Percentiles rank a stretch among this genome's conserved stretches.
Evolutionary conservation across 2,888 invertebrate species (phyloP).

Genomic region (Melanotus villosus): DNA sequence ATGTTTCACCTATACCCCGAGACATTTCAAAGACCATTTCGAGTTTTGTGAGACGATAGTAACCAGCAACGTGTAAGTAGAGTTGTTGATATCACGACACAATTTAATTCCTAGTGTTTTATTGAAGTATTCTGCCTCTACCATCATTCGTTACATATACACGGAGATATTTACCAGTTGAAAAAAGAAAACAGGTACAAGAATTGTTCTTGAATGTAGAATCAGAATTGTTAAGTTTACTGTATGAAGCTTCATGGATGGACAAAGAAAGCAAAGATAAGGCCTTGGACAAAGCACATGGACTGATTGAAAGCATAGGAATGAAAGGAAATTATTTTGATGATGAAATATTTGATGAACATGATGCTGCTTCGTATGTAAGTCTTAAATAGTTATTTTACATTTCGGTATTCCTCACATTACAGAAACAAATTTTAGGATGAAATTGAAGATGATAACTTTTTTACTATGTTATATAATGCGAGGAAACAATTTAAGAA

Average conservation of each 20-base stretch:
- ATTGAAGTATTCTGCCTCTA: background rate
- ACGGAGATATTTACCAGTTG: conserved; percentile 37
- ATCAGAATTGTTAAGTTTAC: conserved; percentile 46
- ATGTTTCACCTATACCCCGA: background rate
- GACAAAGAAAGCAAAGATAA: conserved; percentile 50
- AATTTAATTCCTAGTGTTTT: no score
- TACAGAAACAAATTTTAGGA: no score
- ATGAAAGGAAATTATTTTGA: conserved; percentile 54
- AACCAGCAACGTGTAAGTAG: no score
- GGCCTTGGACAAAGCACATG: conserved; percentile 49
- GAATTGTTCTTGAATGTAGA: conserved; percentile 50
- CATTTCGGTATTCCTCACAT: no score
- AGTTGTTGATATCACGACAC: no score
- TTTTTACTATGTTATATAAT: background rate
- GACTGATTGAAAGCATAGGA: conserved; percentile 51
- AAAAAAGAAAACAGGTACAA: conserved; percentile 40
- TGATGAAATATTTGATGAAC: conserved; percentile 48
- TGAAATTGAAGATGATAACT: background rate
- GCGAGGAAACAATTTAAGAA: background rate
- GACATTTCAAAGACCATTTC: background rate
- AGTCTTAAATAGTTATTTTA: no score
- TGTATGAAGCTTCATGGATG: conserved; percentile 52
- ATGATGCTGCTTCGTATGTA: no score
- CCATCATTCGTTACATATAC: conserved; percentile 17
- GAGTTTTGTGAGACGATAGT: conserved; percentile 18